These are phyloP conservation scores for Drosophila persimilis DNA, from an alignment of 1,140 invertebrate genomes.

Conservation along the genomic window DNA sequence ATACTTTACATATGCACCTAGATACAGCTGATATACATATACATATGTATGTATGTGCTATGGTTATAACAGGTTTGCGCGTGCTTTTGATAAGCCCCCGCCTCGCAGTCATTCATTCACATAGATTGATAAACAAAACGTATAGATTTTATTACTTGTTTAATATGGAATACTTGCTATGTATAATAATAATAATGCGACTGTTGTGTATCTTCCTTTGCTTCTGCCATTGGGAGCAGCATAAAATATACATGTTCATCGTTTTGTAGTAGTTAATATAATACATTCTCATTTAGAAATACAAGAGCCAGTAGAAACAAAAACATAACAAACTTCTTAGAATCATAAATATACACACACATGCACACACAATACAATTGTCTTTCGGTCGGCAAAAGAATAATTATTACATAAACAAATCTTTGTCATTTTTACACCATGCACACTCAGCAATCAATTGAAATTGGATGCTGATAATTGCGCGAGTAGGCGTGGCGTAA, in stretches of 20 bases:
- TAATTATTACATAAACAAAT: conserved; percentile 33
- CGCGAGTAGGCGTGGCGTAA: conserved; percentile 36
- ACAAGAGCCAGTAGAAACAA: conserved; percentile 64
- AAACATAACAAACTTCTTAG: conserved; percentile 58
- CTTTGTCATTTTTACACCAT: conserved; percentile 32
- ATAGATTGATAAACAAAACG: conserved; percentile 68
- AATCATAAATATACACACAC: conserved; percentile 32
- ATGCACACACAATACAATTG: conserved; percentile 43
- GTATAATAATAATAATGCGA: conserved; percentile 65
- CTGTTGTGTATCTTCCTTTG: conserved; percentile 51
- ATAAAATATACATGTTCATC: conserved; percentile 68
- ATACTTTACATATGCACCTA: conserved; percentile 1
- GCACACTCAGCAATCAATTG: conserved; percentile 33
- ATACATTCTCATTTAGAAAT: conserved; percentile 63
- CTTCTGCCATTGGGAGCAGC: conserved; percentile 57
- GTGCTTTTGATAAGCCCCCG: conserved; percentile 33
- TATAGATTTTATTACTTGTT: conserved; percentile 59
- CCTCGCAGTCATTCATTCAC: conserved; percentile 3
- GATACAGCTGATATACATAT: no score
- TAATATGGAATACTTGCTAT: conserved; percentile 69
- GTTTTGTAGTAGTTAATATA: conserved; percentile 75
- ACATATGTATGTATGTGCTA: neutral
- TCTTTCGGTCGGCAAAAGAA: conserved; percentile 49
- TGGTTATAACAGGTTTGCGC: conserved; percentile 22
- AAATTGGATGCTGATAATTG: conserved; percentile 32